Evolutionary conservation across 2,888 invertebrate genomes (phyloP), one percentile per base, ranked within the genome.

Genomic region (Oxystoma pomonae): DNA sequence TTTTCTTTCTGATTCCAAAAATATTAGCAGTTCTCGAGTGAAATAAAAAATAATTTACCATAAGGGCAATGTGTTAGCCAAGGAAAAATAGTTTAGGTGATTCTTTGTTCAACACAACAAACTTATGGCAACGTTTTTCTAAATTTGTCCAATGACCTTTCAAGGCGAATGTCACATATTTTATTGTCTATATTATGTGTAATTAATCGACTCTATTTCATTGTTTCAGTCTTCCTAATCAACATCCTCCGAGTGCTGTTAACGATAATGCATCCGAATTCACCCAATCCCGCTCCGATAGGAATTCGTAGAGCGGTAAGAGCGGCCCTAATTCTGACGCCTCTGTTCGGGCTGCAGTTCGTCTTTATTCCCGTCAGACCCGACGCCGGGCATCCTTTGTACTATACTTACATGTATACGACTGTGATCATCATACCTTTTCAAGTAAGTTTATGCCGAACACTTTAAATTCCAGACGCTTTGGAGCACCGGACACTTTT

Each of bases 271-370:
- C 85, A 85, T 74, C 86, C 86, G 1, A 83, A 84, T 50, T 86
- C 86, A 2, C 83, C 85, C 7, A 86, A 86, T 67, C 85, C 85
- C 0, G 84, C 85, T 0, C 85, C 86, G 0, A 70, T 82, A 50
- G 85, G 86, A 18, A 85, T 87, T 57, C 80, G 82, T 55, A 87
- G 90, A 73, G 90, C 91, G 0, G 86, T 86, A 0, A 80, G 90
- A 60, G 91, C 91, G 0, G 87, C 89, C 0, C 81, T 90, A 5
- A 89, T 91, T 68, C 80, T 91, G 74, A 88, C 91, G n/a, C 91
- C 91, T 0, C 79, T 92, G 0, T 87, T 92, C 63, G 91, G 91
- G 0, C 79, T 91, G 1, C 90, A 92, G 72, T 90, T 87, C 74
- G 79, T 90, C 21, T 78, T 90, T 60, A 83, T 90, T 16, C 90